phyloP scores from a whole-genome alignment of 2,113 vertebrate genomes.

The Gallinago paraguaiae region DNA sequence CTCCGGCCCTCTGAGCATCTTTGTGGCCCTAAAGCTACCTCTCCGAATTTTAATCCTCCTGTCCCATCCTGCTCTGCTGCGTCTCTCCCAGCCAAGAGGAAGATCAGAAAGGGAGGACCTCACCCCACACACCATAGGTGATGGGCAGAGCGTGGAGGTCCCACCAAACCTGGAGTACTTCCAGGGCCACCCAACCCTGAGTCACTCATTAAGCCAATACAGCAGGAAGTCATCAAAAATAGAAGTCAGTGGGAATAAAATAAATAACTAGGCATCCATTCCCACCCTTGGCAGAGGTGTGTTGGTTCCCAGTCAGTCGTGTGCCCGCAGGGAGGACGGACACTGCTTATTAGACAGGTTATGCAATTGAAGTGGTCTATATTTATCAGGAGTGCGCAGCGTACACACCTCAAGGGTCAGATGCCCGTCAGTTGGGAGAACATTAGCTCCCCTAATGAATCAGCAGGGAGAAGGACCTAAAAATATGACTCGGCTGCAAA shows the following conservation, averaged over 20 bases:
- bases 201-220: neutral
- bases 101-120: neutral
- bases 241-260: neutral
- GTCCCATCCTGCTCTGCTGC: fast-evolving
- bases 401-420: conserved; percentile 29
- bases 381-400: conserved; percentile 21
- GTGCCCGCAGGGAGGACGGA: neutral
- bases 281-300: conserved; percentile 2
- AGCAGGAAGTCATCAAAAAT: neutral
- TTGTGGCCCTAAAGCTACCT: neutral
- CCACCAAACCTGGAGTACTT: conserved; percentile 22
- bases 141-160: neutral
- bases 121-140: fast-evolving
- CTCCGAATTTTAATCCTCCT: neutral
- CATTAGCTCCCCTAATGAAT: conserved; percentile 47
- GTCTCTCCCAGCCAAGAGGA: fast-evolving
- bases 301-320: fast-evolving
- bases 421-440: neutral
- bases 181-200: neutral
- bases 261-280: neutral
- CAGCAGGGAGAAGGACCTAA: conserved; percentile 24
- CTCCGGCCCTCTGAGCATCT: too few species aligned
- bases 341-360: neutral
- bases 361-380: conserved; percentile 48
- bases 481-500: neutral